These are phyloP conservation scores for Eptatretus atami DNA, from an alignment of 2,797 vertebrate genomes.

Conservation along the genomic window DNA sequence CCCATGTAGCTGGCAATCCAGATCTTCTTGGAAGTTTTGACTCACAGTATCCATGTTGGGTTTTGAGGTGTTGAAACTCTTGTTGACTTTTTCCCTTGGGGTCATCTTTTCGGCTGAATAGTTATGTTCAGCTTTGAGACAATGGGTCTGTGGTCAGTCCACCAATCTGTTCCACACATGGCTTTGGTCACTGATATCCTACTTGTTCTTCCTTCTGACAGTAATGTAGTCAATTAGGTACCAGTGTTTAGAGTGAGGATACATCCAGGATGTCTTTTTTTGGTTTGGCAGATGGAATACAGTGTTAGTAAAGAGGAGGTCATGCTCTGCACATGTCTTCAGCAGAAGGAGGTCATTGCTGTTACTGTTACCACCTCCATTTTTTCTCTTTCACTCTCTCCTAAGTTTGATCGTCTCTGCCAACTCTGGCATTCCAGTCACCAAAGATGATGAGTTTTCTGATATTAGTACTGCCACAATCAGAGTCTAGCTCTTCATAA, in stretches of 20 bases:
- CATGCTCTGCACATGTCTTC: background rate
- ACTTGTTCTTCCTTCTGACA: background rate
- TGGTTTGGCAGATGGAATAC: too few species aligned
- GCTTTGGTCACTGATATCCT: background rate
- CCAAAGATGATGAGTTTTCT: too few species aligned
- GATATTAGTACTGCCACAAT: too few species aligned
- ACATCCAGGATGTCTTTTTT: too few species aligned
- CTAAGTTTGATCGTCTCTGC: background rate
- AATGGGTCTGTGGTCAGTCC: background rate
- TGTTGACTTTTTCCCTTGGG: background rate
- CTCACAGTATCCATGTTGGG: background rate
- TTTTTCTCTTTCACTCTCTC: background rate
- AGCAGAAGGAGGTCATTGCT: conserved; percentile 4
- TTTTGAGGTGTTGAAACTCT: background rate
- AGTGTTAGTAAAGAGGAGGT: too few species aligned
- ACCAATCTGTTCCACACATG: background rate
- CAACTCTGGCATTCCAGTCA: too few species aligned
- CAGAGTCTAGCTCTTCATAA: too few species aligned
- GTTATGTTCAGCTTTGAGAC: conserved; percentile 1
- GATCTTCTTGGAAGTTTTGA: background rate
- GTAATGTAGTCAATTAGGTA: background rate
- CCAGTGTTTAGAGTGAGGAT: background rate
- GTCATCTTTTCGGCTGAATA: background rate
- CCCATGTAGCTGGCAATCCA: background rate
- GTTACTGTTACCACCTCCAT: conserved; percentile 3